Conservation (phyloP, 2,888 invertebrate species). For the Drosophila recens region DNA sequence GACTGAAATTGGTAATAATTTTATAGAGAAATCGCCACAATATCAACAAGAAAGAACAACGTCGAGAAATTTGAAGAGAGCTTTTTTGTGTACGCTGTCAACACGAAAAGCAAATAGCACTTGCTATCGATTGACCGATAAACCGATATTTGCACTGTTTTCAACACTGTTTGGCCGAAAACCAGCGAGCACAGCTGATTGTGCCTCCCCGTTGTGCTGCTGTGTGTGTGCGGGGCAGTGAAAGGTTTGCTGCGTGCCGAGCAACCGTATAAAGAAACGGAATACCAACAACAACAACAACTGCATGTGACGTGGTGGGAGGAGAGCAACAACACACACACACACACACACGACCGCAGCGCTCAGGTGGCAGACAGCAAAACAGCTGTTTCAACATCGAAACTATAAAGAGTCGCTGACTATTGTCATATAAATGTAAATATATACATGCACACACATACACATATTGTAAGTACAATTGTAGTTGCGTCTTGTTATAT, state of each 20-base stretch:
- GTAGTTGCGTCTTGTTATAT: constrained; percentile 31
- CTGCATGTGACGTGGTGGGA: constrained; percentile 65
- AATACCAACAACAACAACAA: constrained; percentile 36
- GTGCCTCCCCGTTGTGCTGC: constrained; percentile 40
- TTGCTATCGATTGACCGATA: constrained; percentile 58
- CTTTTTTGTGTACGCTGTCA: constrained; percentile 15
- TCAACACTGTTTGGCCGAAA: constrained; percentile 59
- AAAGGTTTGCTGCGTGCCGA: constrained; percentile 41
- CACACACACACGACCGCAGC: constrained; percentile 20
- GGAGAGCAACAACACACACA: constrained; percentile 31
- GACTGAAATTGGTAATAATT: constrained; percentile 57
- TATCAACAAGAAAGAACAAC: constrained; percentile 28
- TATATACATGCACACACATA: constrained; percentile 37
- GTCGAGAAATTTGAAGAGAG: constrained; percentile 43
- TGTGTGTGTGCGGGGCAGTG: constrained; percentile 45
- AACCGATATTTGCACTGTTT: constrained; percentile 41
- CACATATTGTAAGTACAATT: constrained; percentile 52
- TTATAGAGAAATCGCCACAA: constrained; percentile 51
- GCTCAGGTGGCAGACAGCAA: constrained; percentile 53
- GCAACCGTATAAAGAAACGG: constrained; percentile 40
- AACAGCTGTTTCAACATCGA: constrained; percentile 77
- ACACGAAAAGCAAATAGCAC: constrained; percentile 7
- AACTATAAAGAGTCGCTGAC: constrained; percentile 45
- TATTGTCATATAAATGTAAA: constrained; percentile 49
- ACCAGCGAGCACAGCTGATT: constrained; percentile 61